phyloP scores from a whole-genome alignment of 2,113 vertebrate species.

The Perca schrenkii region DNA sequence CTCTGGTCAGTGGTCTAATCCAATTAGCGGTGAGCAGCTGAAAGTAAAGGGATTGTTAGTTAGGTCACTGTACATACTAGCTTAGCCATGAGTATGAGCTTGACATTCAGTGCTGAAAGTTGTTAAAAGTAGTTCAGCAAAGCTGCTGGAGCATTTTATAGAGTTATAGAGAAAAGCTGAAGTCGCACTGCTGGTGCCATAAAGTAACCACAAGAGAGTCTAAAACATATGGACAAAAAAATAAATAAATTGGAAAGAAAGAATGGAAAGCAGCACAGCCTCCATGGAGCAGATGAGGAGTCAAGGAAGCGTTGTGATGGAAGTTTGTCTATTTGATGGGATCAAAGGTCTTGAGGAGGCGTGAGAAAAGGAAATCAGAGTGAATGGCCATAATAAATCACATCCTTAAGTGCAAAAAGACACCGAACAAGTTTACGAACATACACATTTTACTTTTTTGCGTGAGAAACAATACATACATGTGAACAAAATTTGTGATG shows the following conservation, averaged over 20 bases:
- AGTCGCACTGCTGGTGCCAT: neutral
- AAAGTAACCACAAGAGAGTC: neutral
- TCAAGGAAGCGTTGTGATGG: slow-evolving; percentile 6
- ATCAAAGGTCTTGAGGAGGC: slow-evolving; percentile 8
- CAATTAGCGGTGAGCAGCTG: slow-evolving; percentile 62
- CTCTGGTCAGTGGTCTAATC: slow-evolving; percentile 63
- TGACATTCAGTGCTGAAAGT: slow-evolving; percentile 27
- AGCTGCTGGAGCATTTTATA: slow-evolving; percentile 22
- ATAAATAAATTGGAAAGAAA: neutral
- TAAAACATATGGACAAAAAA: neutral
- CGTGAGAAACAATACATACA: slow-evolving; percentile 39
- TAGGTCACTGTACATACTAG: slow-evolving; percentile 34
- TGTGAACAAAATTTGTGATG: slow-evolving; percentile 13
- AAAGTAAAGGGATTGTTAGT: slow-evolving; percentile 65
- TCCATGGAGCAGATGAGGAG: slow-evolving; percentile 1
- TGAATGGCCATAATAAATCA: neutral
- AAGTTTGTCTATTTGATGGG: slow-evolving; percentile 12
- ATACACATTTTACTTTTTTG: slow-evolving; percentile 34
- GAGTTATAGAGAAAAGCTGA: neutral
- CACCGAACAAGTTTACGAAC: neutral
- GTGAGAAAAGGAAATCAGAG: slow-evolving; percentile 5
- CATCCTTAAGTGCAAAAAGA: neutral
- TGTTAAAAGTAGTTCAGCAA: neutral
- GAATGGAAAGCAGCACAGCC: neutral
- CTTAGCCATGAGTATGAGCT: slow-evolving; percentile 3